phyloP scores from a whole-genome alignment of 2,113 vertebrate genomes.

The Chaetura pelagica region DNA sequence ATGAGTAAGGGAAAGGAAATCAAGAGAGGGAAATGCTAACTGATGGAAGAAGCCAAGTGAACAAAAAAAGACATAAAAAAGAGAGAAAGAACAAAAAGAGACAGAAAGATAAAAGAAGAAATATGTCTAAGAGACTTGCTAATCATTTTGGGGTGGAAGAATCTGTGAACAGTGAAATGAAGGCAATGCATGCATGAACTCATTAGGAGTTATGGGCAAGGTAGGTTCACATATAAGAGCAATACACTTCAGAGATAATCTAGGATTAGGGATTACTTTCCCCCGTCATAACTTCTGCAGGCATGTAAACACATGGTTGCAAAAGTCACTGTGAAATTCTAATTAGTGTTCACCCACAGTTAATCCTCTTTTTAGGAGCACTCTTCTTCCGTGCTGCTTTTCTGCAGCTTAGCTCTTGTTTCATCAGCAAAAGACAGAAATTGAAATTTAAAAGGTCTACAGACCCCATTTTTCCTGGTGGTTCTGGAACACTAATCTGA shows the following conservation, averaged over 20 bases:
- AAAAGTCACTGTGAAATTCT: neutral
- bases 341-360: neutral
- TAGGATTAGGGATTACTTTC: neutral
- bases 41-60: neutral
- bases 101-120: neutral
- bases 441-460: neutral
- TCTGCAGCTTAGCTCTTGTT: neutral
- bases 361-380: neutral
- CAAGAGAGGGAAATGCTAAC: neutral
- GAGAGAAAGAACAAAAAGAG: neutral
- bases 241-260: neutral
- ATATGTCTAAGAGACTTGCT: neutral
- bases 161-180: neutral
- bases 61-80: neutral
- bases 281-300: neutral
- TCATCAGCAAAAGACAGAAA: neutral
- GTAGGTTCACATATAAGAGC: neutral
- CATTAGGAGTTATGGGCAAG: neutral
- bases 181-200: neutral
- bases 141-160: neutral
- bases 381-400: neutral
- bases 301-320: neutral
- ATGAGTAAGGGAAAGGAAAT: neutral
- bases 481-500: neutral
- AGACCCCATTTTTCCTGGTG: slow-evolving; percentile 25